Percentiles rank a stretch among this genome's conserved stretches.
phyloP scores from a whole-genome alignment of 2,797 vertebrate genomes.

The Scarus forsteni region DNA sequence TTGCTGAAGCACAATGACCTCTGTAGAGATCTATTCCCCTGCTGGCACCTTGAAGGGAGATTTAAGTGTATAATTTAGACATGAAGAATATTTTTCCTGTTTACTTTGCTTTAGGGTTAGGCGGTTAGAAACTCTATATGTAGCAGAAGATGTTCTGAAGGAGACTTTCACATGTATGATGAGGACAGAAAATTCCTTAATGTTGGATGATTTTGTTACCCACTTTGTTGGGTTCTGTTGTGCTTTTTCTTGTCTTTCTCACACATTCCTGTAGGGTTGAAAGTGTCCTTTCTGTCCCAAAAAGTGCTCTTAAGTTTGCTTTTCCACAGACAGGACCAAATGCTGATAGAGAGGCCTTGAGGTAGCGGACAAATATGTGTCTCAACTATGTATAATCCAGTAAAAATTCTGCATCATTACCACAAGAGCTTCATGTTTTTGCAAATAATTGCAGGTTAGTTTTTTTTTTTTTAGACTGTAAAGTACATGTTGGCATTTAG shows the following conservation, averaged over 20 bases:
- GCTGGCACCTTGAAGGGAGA: constrained; percentile 40
- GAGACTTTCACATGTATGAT: constrained; percentile 23
- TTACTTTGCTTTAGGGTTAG: constrained; percentile 48
- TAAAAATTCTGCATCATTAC: constrained; percentile 18
- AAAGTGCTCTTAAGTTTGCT: constrained; percentile 77
- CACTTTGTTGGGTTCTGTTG: constrained; percentile 10
- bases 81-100: constrained; percentile 45
- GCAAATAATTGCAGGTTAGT: neutral
- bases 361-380: constrained; percentile 20
- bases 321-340: constrained; percentile 58
- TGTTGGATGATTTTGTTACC: neutral
- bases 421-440: constrained; percentile 22
- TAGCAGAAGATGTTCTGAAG: constrained; percentile 49
- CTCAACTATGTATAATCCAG: neutral
- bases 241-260: constrained; percentile 6
- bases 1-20: constrained; percentile 44
- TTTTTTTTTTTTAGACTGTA: neutral
- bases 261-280: constrained; percentile 34
- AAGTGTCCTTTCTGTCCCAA: constrained; percentile 70
- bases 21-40: constrained; percentile 15
- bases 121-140: constrained; percentile 45
- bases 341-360: constrained; percentile 28
- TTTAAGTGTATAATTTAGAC: constrained; percentile 33
- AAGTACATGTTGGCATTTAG: neutral
- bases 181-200: constrained; percentile 7